A percentile compares a stretch with the other conserved stretches of the same genome.
phyloP scores from a whole-genome alignment of 2,113 vertebrate species.

The Lutjanus erythropterus region DNA sequence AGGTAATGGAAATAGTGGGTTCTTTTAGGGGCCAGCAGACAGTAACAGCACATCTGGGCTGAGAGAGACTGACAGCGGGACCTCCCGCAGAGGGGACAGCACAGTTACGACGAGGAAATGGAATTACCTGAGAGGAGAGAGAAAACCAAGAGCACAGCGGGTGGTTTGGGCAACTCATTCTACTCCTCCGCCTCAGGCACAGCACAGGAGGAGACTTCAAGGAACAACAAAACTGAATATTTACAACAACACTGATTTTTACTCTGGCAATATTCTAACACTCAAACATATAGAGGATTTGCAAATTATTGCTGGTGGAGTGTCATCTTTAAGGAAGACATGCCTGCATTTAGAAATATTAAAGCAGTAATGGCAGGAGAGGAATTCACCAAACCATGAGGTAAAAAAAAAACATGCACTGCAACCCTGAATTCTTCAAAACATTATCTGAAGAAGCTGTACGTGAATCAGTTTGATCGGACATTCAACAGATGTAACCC shows the following conservation, averaged over 20 bases:
- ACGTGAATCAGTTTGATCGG: too few relatives aligned
- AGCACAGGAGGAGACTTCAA: not conserved
- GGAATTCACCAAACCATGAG: not conserved
- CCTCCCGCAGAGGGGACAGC: constrained; percentile 25
- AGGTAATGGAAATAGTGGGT: not conserved
- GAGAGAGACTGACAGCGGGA: constrained; percentile 11
- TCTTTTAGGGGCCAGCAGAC: not conserved
- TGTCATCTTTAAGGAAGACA: too few relatives aligned
- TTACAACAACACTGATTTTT: not conserved
- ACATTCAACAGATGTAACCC: too few relatives aligned
- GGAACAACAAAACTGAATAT: constrained; percentile 10
- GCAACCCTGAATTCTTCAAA: too few relatives aligned
- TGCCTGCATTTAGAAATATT: not conserved
- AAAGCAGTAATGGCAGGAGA: not conserved
- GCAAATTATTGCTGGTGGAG: not conserved
- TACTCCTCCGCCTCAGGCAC: constrained; percentile 4
- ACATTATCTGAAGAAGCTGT: too few relatives aligned
- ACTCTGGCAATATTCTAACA: not conserved
- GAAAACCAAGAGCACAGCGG: constrained; percentile 37
- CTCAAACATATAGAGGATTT: not conserved
- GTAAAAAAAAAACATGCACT: too few relatives aligned
- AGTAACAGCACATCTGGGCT: constrained; percentile 14
- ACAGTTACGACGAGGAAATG: constrained; percentile 43
- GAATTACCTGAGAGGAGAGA: constrained; percentile 47
- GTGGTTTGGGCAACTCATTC: constrained; percentile 37